Evolutionary conservation across 1,140 invertebrate species (phyloP), one percentile per base, ranked within the genome.

Genomic region (Helicoverpa zea): DNA sequence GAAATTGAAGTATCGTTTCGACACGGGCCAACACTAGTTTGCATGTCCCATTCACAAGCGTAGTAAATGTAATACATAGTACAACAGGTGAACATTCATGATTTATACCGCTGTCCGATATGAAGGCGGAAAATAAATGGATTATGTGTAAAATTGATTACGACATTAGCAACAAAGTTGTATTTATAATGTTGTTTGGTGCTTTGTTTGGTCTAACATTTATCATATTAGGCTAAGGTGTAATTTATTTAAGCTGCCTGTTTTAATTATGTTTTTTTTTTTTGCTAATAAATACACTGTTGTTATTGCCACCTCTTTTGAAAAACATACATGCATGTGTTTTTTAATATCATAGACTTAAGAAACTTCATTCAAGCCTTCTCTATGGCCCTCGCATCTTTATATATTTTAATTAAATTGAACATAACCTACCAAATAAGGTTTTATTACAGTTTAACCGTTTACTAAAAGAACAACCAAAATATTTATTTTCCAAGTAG

Each of bases 141-240:
- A 70, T 70, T 70, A 70, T 70, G 49, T 70, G 66, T 70, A 54
- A 70, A 52, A 70, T 70, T 70, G 66, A 70, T 70, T 70, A 70
- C 66, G 49, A 54, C 49, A 70, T 70, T 70, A 70, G 49, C 49
- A 54, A 70, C 49, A 70, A 52, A 23, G 29, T 52, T 29, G 66
- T 52, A 70, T 70, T 52, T 52, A 70, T 70, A 70, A 70, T 23
- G 23, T 30, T 29, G 49, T 51, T 70, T 70, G 16, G 49, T 52
- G 18, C 49, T 59, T 59, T 59, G 58, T 59, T 59, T 29, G 58
- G 7, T 59, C 58, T 59, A 59, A 29, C 29, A 23, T 59, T 29
- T 29, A 16, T 56, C 54, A 56, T 56, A 56, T n/a, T 56, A 14
- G 23, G 23, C 23, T 23, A 23, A 23, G 23, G 23, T 23, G 23